A percentile compares a stretch with the other conserved stretches of the same genome.
These are phyloP conservation scores for Microcebus murinus DNA, from an alignment of 2,113 vertebrate species.

Conservation along the genomic window DNA sequence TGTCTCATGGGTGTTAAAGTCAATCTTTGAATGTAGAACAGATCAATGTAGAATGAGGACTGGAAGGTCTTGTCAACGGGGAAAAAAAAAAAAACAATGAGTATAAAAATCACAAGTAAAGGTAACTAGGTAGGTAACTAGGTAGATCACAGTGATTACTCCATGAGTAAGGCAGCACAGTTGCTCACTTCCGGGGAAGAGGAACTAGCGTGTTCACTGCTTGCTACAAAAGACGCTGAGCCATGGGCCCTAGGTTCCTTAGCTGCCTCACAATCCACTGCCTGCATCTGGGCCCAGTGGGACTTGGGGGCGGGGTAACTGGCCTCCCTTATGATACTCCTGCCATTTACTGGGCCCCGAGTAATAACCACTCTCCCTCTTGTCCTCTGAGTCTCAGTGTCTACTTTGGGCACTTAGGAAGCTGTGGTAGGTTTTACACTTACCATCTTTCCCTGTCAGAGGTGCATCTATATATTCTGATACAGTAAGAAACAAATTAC, in stretches of 20 bases:
- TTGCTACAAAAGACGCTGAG: not conserved
- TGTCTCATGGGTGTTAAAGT: not conserved
- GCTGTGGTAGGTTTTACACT: not conserved
- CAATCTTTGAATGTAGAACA: not conserved
- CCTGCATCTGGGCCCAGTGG: not conserved
- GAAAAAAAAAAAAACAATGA: not conserved
- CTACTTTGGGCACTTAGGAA: not conserved
- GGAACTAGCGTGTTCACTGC: not conserved
- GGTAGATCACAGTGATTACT: not conserved
- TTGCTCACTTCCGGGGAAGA: not conserved
- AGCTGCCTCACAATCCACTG: not conserved
- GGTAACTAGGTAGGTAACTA: too few relatives aligned
- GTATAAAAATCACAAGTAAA: not conserved
- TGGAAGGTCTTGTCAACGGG: not conserved
- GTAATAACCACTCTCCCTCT: not conserved
- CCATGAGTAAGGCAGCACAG: not conserved
- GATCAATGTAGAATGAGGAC: not conserved
- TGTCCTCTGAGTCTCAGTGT: not conserved
- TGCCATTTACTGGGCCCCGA: not conserved
- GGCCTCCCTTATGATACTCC: not conserved
- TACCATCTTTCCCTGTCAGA: not conserved
- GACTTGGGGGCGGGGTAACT: not conserved
- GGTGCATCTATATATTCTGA: not conserved
- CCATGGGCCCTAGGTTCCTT: not conserved
- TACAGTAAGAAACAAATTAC: constrained; percentile 24